phyloP scores from a whole-genome alignment of 1,140 invertebrate genomes.

The Zaprionus africanus region DNA sequence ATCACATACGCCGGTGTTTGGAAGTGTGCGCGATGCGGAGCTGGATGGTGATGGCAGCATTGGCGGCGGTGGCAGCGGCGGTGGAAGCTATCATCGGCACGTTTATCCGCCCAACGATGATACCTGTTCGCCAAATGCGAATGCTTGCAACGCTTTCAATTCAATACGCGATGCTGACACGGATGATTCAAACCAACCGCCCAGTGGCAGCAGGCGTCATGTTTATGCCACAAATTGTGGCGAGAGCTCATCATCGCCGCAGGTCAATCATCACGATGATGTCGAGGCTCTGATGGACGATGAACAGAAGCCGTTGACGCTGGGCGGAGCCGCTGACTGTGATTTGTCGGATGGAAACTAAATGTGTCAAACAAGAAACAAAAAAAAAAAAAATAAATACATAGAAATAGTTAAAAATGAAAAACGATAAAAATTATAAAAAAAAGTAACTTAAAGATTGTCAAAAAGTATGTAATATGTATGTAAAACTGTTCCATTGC shows the following conservation, averaged over 20 bases:
- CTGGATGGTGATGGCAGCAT: conserved; percentile 76
- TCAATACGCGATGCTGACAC: conserved; percentile 82
- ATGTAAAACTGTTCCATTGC: conserved; percentile 12
- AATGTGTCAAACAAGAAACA: conserved; percentile 64
- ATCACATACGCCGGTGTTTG: conserved; percentile 81
- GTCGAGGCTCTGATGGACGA: conserved; percentile 74
- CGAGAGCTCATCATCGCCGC: conserved; percentile 78
- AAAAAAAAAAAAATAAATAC: conserved; percentile 20
- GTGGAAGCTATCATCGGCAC: conserved; percentile 76
- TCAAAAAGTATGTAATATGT: conserved; percentile 12
- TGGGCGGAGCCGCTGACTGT: conserved; percentile 59
- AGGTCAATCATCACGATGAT: conserved; percentile 77
- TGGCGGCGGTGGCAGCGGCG: conserved; percentile 61
- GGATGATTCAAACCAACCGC: conserved; percentile 78
- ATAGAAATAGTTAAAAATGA: conserved; percentile 39
- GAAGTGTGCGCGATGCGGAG: conserved; percentile 80
- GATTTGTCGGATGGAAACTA: conserved; percentile 70
- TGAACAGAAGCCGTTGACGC: conserved; percentile 59
- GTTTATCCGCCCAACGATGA: conserved; percentile 83
- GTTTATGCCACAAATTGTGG: conserved; percentile 83
- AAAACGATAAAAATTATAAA: conserved; percentile 24
- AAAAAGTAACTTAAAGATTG: conserved; percentile 22
- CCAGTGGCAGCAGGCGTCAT: conserved; percentile 66
- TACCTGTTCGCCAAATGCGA: conserved; percentile 79
- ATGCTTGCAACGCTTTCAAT: conserved; percentile 78